Base-by-base conservation (phyloP, 2,113 vertebrate genomes). In the Notarius lentiginosus region DNA sequence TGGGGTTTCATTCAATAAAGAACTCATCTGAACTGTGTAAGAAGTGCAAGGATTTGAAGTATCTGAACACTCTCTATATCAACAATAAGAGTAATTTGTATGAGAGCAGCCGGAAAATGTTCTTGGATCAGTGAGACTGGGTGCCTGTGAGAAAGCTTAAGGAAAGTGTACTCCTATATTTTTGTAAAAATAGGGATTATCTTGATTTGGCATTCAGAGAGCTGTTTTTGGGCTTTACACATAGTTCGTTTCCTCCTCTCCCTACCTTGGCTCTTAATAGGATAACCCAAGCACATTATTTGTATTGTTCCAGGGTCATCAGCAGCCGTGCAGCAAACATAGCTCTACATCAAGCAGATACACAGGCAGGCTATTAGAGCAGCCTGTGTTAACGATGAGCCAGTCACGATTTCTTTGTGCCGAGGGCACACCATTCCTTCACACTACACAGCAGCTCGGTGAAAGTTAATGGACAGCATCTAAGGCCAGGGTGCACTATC, bases 381-480 rank as follows among this genome's bases (percentile, higher is more conserved):
- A 82, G 83, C 72, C 80, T 88, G 83, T 87, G 90, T 89, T 89
- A 91, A 90, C 88, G 87, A 90, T 90, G 91, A 91, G 91, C 82
- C 27, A 87, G 87, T 91, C 87, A 87, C 85, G 90, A 85, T 77
- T 87, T 90, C 86, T 92, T 85, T 87, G 86, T 86, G 88, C 92
- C 89, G 86, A 89, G 87, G 88, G 91, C 91, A 84, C 87, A 87
- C 88, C 90, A 91, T 90, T 91, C 90, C 90, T 91, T 87, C 89
- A 91, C 89, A 93, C 93, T 92, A 93, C 84, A 87, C 34, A 90
- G 90, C 86, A 87, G 87, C 91, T 84, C 87, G 89, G 89, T 89
- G 88, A 88, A 86, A 87, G 79, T 91, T 92, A 93, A 92, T 91
- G 90, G 90, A 84, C 86, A 90, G 89, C 89, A 89, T 91, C 89